Evolutionary conservation across 2,797 vertebrate genomes (phyloP).

Genomic region (Fringilla coelebs): DNA sequence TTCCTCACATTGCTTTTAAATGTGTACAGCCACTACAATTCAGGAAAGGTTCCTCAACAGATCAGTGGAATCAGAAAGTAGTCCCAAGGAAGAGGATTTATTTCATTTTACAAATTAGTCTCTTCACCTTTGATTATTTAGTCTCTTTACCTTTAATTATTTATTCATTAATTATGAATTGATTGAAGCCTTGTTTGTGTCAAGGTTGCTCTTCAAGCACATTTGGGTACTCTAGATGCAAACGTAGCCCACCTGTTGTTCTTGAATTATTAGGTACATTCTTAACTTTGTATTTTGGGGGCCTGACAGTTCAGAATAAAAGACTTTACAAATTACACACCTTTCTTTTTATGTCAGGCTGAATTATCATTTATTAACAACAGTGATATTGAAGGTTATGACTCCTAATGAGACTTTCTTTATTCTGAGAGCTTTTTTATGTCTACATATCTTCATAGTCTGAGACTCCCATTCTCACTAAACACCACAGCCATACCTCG

Average conservation of each 20-base stretch:
- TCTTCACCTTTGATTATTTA: background rate
- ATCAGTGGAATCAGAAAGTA: background rate
- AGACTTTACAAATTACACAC: background rate
- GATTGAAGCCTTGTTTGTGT: background rate
- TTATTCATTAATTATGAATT: background rate
- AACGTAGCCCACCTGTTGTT: background rate
- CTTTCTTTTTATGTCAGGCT: background rate
- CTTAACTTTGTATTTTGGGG: background rate
- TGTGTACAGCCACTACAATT: background rate
- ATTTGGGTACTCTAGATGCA: background rate
- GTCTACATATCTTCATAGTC: background rate
- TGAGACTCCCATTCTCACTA: background rate
- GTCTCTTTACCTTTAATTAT: background rate
- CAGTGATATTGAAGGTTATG: background rate
- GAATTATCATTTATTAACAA: background rate
- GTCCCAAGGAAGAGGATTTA: accelerated
- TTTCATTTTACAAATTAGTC: background rate
- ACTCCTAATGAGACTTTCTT: background rate
- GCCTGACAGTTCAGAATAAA: background rate
- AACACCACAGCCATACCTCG: background rate
- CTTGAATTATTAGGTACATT: background rate
- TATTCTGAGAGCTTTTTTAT: background rate
- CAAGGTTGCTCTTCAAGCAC: background rate
- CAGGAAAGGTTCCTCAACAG: background rate
- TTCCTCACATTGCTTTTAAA: background rate